Percentiles rank a stretch among this genome's conserved stretches.
These are phyloP conservation scores for Ectobius pallidus DNA, from an alignment of 2,888 invertebrate species.

Conservation along the genomic window DNA sequence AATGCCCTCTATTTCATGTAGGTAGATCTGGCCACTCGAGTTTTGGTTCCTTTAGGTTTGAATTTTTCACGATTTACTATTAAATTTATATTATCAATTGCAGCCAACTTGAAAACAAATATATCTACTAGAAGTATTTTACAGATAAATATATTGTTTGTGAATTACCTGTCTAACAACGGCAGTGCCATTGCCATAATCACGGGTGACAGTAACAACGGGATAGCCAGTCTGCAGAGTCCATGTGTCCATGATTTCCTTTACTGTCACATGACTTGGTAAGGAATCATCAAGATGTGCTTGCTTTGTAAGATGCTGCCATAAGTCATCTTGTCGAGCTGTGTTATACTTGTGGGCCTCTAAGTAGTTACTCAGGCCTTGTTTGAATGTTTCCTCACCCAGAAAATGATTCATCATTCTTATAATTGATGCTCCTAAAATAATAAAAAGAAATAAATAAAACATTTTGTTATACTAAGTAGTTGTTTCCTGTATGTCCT, in stretches of 20 bases:
- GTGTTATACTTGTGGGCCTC: conserved; percentile 53
- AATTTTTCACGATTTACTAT: too few species aligned
- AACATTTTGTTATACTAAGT: too few species aligned
- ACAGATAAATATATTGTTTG: too few species aligned
- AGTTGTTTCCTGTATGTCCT: too few species aligned
- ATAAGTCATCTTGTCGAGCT: conserved; percentile 57
- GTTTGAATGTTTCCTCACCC: conserved; percentile 64
- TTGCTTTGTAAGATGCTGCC: conserved; percentile 54
- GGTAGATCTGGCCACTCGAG: too few species aligned
- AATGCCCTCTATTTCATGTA: too few species aligned
- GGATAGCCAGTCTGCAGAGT: conserved; percentile 55
- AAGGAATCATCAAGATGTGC: conserved; percentile 50
- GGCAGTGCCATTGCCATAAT: conserved; percentile 45
- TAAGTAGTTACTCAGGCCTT: conserved; percentile 61
- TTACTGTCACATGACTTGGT: conserved; percentile 47
- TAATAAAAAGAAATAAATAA: too few species aligned
- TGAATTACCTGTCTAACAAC: conserved; percentile 48
- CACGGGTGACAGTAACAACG: conserved; percentile 43
- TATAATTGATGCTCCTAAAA: conserved; percentile 68
- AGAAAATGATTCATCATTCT: conserved; percentile 75
- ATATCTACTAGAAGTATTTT: too few species aligned
- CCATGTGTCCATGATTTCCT: conserved; percentile 56
- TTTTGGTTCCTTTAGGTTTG: too few species aligned
- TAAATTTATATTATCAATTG: too few species aligned
- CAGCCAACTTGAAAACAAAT: too few species aligned